These are phyloP conservation scores for Rhinogobius similis DNA, from an alignment of 2,113 vertebrate species.

Conservation along the genomic window DNA sequence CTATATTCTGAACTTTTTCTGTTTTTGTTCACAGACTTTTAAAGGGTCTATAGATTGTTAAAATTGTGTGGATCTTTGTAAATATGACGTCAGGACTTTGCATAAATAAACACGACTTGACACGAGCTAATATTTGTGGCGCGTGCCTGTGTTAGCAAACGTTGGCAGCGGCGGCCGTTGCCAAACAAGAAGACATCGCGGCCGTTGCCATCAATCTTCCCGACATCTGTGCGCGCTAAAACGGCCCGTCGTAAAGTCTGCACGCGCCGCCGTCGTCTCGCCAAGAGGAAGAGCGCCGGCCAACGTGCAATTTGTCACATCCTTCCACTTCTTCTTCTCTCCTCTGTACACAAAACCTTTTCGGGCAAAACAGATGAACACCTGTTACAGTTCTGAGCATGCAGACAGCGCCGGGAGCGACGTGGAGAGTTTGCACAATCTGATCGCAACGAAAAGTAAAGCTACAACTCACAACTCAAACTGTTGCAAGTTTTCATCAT, in stretches of 20 bases:
- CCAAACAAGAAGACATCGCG: not conserved
- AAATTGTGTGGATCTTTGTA: too few species aligned
- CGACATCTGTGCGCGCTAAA: not conserved
- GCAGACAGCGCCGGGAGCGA: constrained; percentile 1
- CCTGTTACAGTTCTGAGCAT: constrained; percentile 2
- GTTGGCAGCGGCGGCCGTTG: too few species aligned
- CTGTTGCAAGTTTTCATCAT: too few species aligned
- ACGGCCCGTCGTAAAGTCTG: not conserved
- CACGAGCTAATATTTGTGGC: constrained; percentile 1
- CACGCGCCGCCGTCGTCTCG: not conserved
- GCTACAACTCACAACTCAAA: not conserved
- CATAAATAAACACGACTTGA: too few species aligned
- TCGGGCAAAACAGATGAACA: not conserved
- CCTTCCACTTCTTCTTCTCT: not conserved
- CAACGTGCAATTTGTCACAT: not conserved
- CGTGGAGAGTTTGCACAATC: too few species aligned
- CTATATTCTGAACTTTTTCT: too few species aligned
- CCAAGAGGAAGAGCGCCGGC: not conserved
- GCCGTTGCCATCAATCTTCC: not conserved
- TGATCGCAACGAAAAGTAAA: not conserved
- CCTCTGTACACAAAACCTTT: constrained; percentile 4
- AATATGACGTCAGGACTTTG: too few species aligned
- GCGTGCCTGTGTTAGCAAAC: not conserved
- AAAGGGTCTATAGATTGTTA: too few species aligned
- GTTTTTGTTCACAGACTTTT: too few species aligned